These are phyloP conservation scores for Phyllotreta cruciferae DNA, from an alignment of 2,888 invertebrate species.

Conservation along the genomic window DNA sequence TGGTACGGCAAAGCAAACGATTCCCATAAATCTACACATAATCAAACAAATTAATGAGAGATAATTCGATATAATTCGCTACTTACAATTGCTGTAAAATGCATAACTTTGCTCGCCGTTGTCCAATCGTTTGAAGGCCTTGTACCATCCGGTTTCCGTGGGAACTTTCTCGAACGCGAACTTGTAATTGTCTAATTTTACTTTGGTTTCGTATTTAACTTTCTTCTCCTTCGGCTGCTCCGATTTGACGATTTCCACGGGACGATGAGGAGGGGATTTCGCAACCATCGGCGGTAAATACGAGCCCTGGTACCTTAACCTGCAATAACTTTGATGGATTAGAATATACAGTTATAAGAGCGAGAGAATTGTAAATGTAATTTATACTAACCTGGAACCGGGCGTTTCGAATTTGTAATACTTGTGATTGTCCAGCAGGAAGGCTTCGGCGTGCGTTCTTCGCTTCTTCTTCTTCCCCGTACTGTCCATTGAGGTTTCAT, in stretches of 20 bases:
- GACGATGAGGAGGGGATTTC: conserved; percentile 45
- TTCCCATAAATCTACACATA: conserved; percentile 65
- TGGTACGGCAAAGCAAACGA: conserved; percentile 80
- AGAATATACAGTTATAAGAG: conserved; percentile 23
- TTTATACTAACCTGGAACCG: conserved; percentile 59
- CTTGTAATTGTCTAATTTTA: conserved; percentile 68
- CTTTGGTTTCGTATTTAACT: conserved; percentile 48
- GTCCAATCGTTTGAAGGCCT: conserved; percentile 79
- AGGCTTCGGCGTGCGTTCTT: conserved; percentile 66
- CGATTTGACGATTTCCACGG: conserved; percentile 35
- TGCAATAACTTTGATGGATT: conserved; percentile 48
- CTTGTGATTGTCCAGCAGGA: conserved; percentile 67
- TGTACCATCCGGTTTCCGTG: conserved; percentile 78
- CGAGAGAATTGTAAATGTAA: conserved; percentile 6
- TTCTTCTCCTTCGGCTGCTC: conserved; percentile 35
- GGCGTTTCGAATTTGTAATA: conserved; percentile 64
- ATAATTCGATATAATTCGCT: not conserved
- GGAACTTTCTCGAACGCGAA: conserved; percentile 81
- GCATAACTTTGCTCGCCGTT: conserved; percentile 70
- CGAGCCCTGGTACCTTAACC: conserved; percentile 59
- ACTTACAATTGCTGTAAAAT: conserved; percentile 65
- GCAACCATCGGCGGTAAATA: conserved; percentile 50
- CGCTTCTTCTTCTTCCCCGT: conserved; percentile 55
- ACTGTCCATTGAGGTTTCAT: conserved; percentile 54
- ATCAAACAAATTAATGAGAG: conserved; percentile 5